phyloP scores from a whole-genome alignment of 2,113 vertebrate species.

The Pyrgilauda ruficollis region DNA sequence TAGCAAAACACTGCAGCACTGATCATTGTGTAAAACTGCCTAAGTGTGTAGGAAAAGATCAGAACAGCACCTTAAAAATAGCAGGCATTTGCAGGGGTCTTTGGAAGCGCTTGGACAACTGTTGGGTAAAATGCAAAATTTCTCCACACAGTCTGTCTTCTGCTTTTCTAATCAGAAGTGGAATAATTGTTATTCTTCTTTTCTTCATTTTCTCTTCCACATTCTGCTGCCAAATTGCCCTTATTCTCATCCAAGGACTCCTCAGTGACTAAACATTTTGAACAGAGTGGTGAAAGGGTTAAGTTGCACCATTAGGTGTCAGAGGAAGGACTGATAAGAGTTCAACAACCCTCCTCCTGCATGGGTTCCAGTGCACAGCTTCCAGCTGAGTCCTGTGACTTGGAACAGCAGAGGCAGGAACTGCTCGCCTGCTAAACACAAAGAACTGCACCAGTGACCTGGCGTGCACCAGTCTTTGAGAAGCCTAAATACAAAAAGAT shows the following conservation, averaged over 20 bases:
- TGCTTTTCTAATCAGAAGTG: neutral
- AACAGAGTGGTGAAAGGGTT: neutral
- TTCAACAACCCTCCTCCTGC: neutral
- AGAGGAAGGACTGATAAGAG: neutral
- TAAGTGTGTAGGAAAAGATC: neutral
- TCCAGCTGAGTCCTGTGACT: neutral
- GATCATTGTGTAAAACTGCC: neutral
- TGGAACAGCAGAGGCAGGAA: neutral
- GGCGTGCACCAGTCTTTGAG: fast-evolving
- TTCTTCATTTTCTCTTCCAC: neutral
- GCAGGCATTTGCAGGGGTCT: neutral
- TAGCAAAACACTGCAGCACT: neutral
- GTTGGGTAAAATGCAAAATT: neutral
- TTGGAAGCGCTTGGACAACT: neutral
- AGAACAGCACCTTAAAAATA: neutral
- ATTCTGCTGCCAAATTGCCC: neutral
- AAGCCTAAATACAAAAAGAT: neutral
- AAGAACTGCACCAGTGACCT: neutral
- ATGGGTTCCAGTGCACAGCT: neutral
- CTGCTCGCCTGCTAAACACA: neutral
- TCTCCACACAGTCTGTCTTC: neutral
- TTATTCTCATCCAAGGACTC: neutral
- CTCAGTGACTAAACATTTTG: neutral
- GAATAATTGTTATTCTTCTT: neutral
- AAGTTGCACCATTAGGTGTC: neutral